Base-by-base conservation (phyloP, 2,888 invertebrate genomes). In the Cheilosia vernalis region DNA sequence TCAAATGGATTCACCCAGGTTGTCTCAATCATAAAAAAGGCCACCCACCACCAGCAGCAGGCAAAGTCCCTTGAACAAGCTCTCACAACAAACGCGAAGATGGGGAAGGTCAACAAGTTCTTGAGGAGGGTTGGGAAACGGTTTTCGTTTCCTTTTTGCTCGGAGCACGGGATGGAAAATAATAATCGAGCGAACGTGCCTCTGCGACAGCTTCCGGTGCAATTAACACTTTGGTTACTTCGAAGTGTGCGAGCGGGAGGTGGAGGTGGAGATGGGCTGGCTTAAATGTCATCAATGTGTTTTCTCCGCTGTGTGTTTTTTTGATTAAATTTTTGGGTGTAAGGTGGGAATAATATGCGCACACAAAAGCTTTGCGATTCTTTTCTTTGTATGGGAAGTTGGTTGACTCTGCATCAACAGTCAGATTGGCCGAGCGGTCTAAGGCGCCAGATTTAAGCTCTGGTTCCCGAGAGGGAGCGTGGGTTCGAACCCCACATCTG, bases 391-490 rank as follows among this genome's bases (percentile, higher is more conserved):
- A 51, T 69, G 5, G 1, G 15, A 64, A 44, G 42, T 70, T 13
- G 40, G 61, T 19, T 42, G 17, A 0, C 2, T 10, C 2, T 17
- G 4, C 0, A 0, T 7, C 51, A 49, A 79, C 88, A 89, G 95
- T 94, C 94, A 95, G 95, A 94, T 95, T 95, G 95, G 95, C 95
- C 95, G 95, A 95, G 95, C 95, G 95, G 95, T 95, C 95, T 95
- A 95, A 95, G 95, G 95, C 95, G 95, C 95, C 95, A 95, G 95
- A 95, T 94, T 95, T 95, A 95, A 95, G 95, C 94, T 95, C 95
- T 95, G 95, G 95, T 95, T 95, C 95, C 94, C 95, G 93, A 93
- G 93, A 94, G 95, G 95, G 95, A 95, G 95, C 95, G 95, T 95
- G 95, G 95, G 95, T 95, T 95, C 95, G 95, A 95, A 95, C 95